Conservation (phyloP, 2,113 vertebrate species). For the Varanus komodoensis region DNA sequence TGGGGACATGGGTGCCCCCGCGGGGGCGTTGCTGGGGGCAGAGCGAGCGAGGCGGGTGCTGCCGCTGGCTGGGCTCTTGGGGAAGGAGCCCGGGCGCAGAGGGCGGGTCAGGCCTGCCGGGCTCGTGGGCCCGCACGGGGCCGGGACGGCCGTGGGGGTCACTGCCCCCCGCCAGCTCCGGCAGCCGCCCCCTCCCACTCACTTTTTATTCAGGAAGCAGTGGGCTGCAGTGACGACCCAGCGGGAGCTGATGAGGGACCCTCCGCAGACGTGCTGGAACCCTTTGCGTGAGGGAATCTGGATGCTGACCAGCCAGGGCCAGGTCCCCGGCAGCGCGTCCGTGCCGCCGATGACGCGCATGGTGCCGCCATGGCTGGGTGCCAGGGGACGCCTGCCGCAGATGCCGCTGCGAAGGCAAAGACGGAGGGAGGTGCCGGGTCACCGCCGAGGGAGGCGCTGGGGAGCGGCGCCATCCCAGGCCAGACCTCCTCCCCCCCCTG, state of each 20-base stretch:
- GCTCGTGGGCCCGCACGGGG: no score
- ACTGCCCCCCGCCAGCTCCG: not conserved
- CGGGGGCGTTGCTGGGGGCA: not conserved
- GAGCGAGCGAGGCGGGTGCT: no score
- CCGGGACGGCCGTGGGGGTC: no score
- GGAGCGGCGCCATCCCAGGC: not conserved
- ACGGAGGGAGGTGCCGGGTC: not conserved
- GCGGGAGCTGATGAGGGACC: slow-evolving; percentile 44
- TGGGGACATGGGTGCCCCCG: no score
- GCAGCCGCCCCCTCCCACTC: not conserved
- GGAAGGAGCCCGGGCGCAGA: not conserved
- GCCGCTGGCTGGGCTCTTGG: no score
- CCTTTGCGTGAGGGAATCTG: slow-evolving; percentile 35
- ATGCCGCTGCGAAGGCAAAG: not conserved
- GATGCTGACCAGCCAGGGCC: slow-evolving; percentile 65
- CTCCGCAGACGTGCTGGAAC: slow-evolving; percentile 46
- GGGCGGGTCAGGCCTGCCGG: no score
- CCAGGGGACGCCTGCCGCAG: slow-evolving; percentile 50
- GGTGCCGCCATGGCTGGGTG: not conserved
- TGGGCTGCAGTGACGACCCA: slow-evolving; percentile 64
- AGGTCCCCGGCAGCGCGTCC: slow-evolving; percentile 35
- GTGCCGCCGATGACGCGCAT: slow-evolving; percentile 31
- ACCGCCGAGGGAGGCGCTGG: not conserved
- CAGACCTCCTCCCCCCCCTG: not conserved
- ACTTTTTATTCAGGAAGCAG: slow-evolving; percentile 53